Conservation (phyloP, 2,888 invertebrate genomes). For the Pseudolycoriella hygida region DNA sequence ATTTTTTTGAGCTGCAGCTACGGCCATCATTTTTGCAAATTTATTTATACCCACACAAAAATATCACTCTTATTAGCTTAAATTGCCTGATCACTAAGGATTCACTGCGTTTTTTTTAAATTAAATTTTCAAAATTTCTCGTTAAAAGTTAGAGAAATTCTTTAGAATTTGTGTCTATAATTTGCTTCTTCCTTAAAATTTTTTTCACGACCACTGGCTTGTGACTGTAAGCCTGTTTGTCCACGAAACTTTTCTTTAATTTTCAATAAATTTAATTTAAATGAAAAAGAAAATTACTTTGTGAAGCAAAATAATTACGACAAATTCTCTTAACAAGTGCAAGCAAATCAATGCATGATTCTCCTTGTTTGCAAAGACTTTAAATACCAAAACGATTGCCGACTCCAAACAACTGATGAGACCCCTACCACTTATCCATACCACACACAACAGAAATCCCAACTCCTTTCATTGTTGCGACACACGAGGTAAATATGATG, state of each 20-base stretch:
- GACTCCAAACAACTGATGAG: not conserved
- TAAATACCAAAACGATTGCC: slow-evolving; percentile 33
- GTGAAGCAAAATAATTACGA: slow-evolving; percentile 34
- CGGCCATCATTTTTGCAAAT: slow-evolving; percentile 50
- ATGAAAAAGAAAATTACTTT: not conserved
- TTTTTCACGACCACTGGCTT: slow-evolving; percentile 34
- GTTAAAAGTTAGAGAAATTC: not conserved
- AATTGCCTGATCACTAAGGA: slow-evolving; percentile 1
- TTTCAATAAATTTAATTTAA: not conserved
- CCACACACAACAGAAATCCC: not conserved
- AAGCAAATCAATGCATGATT: slow-evolving; percentile 51
- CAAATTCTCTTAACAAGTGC: slow-evolving; percentile 37
- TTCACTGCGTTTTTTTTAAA: not conserved
- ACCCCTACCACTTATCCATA: slow-evolving; percentile 1
- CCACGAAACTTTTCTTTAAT: slow-evolving; percentile 11
- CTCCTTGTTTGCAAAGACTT: slow-evolving; percentile 43
- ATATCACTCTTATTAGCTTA: slow-evolving; percentile 8
- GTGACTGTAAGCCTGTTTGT: slow-evolving; percentile 20
- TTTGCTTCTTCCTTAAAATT: slow-evolving; percentile 2
- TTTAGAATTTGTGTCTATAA: slow-evolving; percentile 2
- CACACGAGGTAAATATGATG: slow-evolving; percentile 7
- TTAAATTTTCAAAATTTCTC: too few species aligned
- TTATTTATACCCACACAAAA: slow-evolving; percentile 8
- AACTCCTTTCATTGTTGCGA: slow-evolving; percentile 2
- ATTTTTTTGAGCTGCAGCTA: slow-evolving; percentile 84